Conservation (phyloP, 2,888 invertebrate genomes). For the Stictocephala bisonia region DNA sequence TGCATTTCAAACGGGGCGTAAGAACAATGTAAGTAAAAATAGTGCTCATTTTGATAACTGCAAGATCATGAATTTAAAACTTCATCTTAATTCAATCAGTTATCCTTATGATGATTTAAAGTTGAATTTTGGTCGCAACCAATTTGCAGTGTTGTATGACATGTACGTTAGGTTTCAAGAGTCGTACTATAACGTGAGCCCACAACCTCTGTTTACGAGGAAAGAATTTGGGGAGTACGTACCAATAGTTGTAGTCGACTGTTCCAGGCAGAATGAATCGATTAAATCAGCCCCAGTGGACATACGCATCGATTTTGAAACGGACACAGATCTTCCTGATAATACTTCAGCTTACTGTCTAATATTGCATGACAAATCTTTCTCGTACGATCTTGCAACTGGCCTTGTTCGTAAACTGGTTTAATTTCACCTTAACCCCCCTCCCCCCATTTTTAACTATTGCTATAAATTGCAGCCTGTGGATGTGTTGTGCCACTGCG, state of each 20-base stretch:
- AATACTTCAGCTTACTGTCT: conserved; percentile 59
- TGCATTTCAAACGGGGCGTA: too few relatives aligned
- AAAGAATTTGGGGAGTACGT: conserved; percentile 55
- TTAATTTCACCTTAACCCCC: background rate
- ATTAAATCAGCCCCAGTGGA: conserved; percentile 58
- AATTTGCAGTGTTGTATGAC: conserved; percentile 58
- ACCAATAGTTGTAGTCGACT: conserved; percentile 49
- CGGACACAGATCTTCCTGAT: conserved; percentile 53
- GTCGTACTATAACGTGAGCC: background rate
- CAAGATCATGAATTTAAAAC: too few relatives aligned
- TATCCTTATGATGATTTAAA: conserved; percentile 62
- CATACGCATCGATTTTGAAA: conserved; percentile 59
- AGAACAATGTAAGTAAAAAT: too few relatives aligned
- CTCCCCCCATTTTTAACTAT: background rate
- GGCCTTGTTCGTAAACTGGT: conserved; percentile 54
- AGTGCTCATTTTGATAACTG: too few relatives aligned
- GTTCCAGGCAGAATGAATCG: conserved; percentile 53
- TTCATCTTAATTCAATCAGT: conserved; percentile 62
- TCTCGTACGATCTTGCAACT: conserved; percentile 57
- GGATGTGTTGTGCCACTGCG: too few relatives aligned
- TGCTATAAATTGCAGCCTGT: background rate
- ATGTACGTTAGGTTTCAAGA: conserved; percentile 58
- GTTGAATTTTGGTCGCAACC: conserved; percentile 57
- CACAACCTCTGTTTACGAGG: conserved; percentile 59
- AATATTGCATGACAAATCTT: conserved; percentile 54